Percentiles rank a stretch among this genome's conserved stretches.
Conservation (phyloP, 2,797 vertebrate genomes). For the Xiphophorus birchmanni region DNA sequence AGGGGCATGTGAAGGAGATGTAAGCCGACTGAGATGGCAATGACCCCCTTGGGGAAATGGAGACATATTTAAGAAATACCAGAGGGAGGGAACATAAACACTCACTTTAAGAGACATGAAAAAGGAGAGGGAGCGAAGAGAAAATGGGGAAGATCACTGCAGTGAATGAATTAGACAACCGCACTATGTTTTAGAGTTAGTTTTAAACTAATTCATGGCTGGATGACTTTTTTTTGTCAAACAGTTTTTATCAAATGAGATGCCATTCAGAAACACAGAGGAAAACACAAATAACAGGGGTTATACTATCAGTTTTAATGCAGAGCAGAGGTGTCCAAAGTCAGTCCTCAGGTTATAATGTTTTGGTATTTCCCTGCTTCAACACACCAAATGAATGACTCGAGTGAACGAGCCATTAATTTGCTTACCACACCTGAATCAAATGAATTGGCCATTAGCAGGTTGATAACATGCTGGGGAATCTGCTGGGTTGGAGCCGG, state of each 20-base stretch:
- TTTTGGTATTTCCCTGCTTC: background rate
- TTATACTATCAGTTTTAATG: background rate
- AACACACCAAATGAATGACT: background rate
- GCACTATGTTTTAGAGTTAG: background rate
- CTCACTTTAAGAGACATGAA: constrained; percentile 23
- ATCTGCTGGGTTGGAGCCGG: background rate
- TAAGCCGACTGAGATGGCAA: constrained; percentile 47
- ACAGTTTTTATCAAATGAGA: background rate
- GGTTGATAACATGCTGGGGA: background rate
- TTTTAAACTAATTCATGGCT: background rate
- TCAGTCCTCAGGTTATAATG: background rate
- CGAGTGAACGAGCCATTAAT: background rate
- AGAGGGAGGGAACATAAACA: constrained; percentile 40
- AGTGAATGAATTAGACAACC: constrained; percentile 27
- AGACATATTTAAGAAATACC: constrained; percentile 49
- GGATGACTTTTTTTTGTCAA: background rate
- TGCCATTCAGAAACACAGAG: background rate
- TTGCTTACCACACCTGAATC: background rate
- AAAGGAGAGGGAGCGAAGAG: constrained; percentile 7
- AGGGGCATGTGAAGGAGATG: constrained; percentile 15
- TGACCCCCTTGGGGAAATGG: constrained; percentile 36
- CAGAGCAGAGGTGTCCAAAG: background rate
- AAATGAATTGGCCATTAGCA: background rate
- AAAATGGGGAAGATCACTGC: background rate
- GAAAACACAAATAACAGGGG: background rate